Base-by-base conservation (phyloP, 1,140 invertebrate genomes). In the Eueides isabella region DNA sequence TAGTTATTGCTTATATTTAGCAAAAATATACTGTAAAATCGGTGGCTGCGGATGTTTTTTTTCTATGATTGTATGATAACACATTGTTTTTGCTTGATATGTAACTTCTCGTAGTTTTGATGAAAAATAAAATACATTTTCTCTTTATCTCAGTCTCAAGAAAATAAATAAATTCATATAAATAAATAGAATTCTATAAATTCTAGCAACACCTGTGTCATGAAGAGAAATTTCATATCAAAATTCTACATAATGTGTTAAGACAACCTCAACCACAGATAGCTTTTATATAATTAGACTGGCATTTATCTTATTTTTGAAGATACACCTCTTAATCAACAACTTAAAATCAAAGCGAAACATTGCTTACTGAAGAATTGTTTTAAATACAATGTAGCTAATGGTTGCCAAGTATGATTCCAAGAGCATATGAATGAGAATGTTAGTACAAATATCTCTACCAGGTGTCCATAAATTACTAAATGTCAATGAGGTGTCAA, bases 1-100 rank as follows among this genome's bases (percentile, higher is more conserved):
- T 69, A 69, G 67, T 61, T 31, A 48, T 69, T 16, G 26, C 31
- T 62, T 70, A 70, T 67, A 29, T n/a, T 35, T 70, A 63, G 68
- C 28, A 28, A 41, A 28, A 41, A 12, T 63, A 55, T 70, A 70
- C 61, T 16, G 11, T 44, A 41, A 41, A 33, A 28, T 19, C 31
- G 35, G 68, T 70, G 68, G 61, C 61, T 41, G 30, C n/a, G 33
- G 30, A 38, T 70, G 48, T 61, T 48, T 19, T 55, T 16, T 63
- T 23, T 6, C 9, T 61, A 48, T 48, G n/a, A 48, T 12, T 55
- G 23, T 55, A 14, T 55, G 48, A 55, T 11, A 19, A 55, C 19
- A 23, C 12, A 23, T 55, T 11, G 2, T 26, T 23, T n/a, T 55
- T 26, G 1, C 2, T 55, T 55, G 9, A 23, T 55, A 26, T 55